Conservation (phyloP, 2,797 vertebrate species). For the Neostethus bicornis region DNA sequence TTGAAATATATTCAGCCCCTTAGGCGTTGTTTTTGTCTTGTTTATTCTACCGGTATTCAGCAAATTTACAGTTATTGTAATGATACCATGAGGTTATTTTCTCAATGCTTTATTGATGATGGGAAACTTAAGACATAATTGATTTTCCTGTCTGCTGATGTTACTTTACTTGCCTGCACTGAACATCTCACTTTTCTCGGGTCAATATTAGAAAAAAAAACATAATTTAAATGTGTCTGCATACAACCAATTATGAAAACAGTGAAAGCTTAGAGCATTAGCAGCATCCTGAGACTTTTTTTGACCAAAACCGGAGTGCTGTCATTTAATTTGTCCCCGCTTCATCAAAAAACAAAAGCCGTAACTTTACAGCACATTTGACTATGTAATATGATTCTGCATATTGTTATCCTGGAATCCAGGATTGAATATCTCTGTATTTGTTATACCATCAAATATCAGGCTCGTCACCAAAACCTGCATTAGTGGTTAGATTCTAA, state of each 20-base stretch:
- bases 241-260: constrained; percentile 12
- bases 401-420: not conserved
- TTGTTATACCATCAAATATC: too few species aligned
- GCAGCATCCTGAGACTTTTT: not conserved
- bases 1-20: not conserved
- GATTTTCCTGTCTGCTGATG: constrained; percentile 20
- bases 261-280: not conserved
- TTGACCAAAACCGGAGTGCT: not conserved
- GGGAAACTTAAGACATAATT: constrained; percentile 33
- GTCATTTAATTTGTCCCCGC: constrained; percentile 1
- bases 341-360: not conserved
- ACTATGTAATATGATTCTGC: not conserved
- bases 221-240: constrained; percentile 19
- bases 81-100: constrained; percentile 31
- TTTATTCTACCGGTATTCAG: constrained; percentile 6
- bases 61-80: constrained; percentile 34
- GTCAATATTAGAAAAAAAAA: constrained; percentile 13
- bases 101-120: constrained; percentile 42
- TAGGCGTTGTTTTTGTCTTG: not conserved
- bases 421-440: too few species aligned
- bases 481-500: too few species aligned
- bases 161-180: constrained; percentile 6
- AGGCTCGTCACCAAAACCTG: too few species aligned
- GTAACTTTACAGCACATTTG: not conserved
- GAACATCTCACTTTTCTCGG: constrained; percentile 4